Conservation (phyloP, 2,888 invertebrate genomes). For the Pogonocherus hispidulus region DNA sequence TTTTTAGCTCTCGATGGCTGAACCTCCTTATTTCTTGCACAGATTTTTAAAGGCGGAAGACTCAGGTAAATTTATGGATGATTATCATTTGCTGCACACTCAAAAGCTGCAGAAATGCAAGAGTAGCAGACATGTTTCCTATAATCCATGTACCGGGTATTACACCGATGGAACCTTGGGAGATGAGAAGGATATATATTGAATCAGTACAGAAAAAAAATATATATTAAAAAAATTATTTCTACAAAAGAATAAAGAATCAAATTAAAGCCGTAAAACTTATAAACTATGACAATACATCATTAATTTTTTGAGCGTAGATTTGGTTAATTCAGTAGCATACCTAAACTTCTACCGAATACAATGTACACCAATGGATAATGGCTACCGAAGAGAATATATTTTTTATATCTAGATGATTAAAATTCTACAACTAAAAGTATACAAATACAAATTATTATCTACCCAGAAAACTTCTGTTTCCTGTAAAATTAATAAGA, state of each 20-base stretch:
- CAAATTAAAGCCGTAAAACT: constrained; percentile 57
- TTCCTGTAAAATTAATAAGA: no score
- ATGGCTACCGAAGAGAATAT: constrained; percentile 57
- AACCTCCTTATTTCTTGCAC: constrained; percentile 56
- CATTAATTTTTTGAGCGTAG: constrained; percentile 54
- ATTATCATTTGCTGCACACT: constrained; percentile 50
- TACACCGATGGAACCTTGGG: constrained; percentile 54
- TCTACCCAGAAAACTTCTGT: no score
- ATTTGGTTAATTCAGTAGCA: constrained; percentile 57
- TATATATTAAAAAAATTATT: constrained; percentile 57
- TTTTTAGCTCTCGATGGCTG: constrained; percentile 58
- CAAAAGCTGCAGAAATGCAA: constrained; percentile 53
- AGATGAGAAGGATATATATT: not conserved
- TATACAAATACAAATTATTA: constrained; percentile 33
- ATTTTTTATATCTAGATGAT: constrained; percentile 47
- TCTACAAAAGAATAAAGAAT: constrained; percentile 55
- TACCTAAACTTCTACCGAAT: constrained; percentile 57
- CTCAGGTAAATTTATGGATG: constrained; percentile 59
- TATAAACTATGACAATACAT: constrained; percentile 46
- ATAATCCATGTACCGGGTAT: constrained; percentile 55
- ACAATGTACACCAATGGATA: constrained; percentile 55
- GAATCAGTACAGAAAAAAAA: constrained; percentile 50
- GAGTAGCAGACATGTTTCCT: constrained; percentile 45
- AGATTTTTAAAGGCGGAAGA: constrained; percentile 49
- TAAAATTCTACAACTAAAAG: constrained; percentile 51